These are phyloP conservation scores for Characodon lateralis DNA, from an alignment of 2,797 vertebrate genomes.

Conservation along the genomic window DNA sequence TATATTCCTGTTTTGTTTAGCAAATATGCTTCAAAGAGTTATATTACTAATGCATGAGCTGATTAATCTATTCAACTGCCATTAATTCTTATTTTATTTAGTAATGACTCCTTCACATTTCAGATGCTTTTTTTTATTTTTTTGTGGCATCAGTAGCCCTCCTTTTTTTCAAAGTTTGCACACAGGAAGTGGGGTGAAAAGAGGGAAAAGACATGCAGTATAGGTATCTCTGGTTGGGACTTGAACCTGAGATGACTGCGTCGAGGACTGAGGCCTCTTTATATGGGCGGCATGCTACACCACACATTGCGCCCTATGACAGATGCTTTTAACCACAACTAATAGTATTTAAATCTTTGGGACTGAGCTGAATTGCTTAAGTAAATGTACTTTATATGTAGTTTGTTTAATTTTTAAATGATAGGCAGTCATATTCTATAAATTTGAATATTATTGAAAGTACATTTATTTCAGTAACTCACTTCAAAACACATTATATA, in stretches of 20 bases:
- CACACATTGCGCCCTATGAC: not conserved
- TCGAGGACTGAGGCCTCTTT: too few relatives aligned
- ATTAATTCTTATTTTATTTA: not conserved
- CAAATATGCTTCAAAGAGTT: not conserved
- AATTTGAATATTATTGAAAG: not conserved
- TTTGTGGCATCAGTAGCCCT: too few relatives aligned
- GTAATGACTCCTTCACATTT: not conserved
- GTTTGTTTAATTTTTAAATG: not conserved
- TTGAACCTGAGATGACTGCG: too few relatives aligned
- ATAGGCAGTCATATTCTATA: not conserved
- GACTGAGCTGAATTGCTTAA: not conserved
- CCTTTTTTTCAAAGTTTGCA: too few relatives aligned
- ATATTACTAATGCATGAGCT: not conserved
- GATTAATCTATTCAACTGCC: not conserved
- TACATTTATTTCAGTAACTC: not conserved
- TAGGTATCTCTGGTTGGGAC: too few relatives aligned
- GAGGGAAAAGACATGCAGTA: too few relatives aligned
- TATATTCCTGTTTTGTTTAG: not conserved
- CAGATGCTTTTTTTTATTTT: not conserved
- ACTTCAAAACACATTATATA: not conserved
- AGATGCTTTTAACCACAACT: not conserved
- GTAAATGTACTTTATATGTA: not conserved
- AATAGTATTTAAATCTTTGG: not conserved
- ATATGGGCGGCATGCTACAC: too few relatives aligned
- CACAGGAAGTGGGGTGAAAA: too few relatives aligned